Conservation (phyloP, 2,797 vertebrate species). For the Eupleurogrammus muticus region DNA sequence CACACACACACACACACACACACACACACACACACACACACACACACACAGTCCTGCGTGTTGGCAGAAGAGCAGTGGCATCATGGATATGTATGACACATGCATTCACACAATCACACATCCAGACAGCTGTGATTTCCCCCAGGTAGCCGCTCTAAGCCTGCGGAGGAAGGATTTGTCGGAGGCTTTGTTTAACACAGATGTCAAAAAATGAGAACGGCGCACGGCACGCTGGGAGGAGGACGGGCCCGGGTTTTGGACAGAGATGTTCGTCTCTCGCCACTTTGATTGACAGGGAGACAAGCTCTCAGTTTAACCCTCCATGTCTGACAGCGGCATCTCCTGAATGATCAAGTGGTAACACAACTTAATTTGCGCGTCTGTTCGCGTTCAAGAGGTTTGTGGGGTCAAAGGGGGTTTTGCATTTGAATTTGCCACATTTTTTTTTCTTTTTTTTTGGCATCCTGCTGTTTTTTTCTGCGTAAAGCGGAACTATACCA, state of each 20-base stretch:
- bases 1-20: constrained; percentile 28
- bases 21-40: background rate
- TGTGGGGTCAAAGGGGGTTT: constrained; percentile 50
- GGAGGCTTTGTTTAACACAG: constrained; percentile 77
- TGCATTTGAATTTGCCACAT: constrained; percentile 44
- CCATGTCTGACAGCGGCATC: constrained; percentile 53
- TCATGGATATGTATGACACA: constrained; percentile 80
- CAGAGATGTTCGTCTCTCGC: constrained; percentile 62
- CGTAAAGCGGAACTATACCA: background rate
- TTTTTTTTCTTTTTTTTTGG: background rate
- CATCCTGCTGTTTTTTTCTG: background rate
- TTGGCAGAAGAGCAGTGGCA: constrained; percentile 55
- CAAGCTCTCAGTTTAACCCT: constrained; percentile 70
- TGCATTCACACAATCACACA: constrained; percentile 54
- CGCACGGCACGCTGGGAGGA: background rate
- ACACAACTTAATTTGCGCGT: constrained; percentile 58
- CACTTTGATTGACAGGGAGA: constrained; percentile 72
- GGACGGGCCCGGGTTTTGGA: constrained; percentile 53
- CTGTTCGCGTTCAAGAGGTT: constrained; percentile 44
- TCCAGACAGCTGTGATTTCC: constrained; percentile 81
- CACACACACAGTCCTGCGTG: constrained; percentile 10
- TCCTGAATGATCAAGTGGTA: constrained; percentile 72
- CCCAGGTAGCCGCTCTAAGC: constrained; percentile 73
- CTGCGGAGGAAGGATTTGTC: constrained; percentile 70
- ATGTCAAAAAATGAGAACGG: constrained; percentile 71